Conservation (phyloP, 2,113 vertebrate species). For the Pardalotus punctatus region DNA sequence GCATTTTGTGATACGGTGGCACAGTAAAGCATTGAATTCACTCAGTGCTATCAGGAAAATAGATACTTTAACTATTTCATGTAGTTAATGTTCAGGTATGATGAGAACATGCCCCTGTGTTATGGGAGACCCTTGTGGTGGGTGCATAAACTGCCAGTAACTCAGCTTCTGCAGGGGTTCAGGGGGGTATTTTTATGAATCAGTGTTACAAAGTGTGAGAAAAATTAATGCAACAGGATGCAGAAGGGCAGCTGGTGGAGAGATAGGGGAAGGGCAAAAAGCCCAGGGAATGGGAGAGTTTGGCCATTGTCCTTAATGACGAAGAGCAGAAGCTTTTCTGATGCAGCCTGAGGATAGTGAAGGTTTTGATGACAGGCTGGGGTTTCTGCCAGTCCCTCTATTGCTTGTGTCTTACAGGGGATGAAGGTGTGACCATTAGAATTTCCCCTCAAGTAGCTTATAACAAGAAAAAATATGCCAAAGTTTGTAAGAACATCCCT, state of each 20-base stretch:
- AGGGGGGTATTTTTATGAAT: neutral
- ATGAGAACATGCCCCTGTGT: accelerated
- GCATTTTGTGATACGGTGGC: neutral
- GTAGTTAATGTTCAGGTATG: neutral
- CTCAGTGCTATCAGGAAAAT: neutral
- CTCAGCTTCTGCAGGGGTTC: neutral
- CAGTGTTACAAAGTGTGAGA: neutral
- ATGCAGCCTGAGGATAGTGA: neutral
- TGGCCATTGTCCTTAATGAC: neutral
- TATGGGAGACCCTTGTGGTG: accelerated
- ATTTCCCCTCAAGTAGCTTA: neutral
- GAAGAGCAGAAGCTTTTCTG: neutral
- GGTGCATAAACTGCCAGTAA: neutral
- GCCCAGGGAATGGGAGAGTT: neutral
- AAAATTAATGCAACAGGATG: neutral
- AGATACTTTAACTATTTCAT: neutral
- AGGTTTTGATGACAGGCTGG: neutral
- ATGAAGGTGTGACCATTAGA: neutral
- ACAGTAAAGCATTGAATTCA: neutral
- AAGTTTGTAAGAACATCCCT: neutral
- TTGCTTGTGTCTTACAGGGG: neutral
- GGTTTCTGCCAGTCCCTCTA: neutral
- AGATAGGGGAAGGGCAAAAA: neutral
- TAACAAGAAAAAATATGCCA: neutral
- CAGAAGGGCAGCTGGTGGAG: neutral